Percentiles rank a stretch among this genome's conserved stretches.
Evolutionary conservation across 2,113 vertebrate genomes (phyloP).

Genomic region (Etia nguti): DNA sequence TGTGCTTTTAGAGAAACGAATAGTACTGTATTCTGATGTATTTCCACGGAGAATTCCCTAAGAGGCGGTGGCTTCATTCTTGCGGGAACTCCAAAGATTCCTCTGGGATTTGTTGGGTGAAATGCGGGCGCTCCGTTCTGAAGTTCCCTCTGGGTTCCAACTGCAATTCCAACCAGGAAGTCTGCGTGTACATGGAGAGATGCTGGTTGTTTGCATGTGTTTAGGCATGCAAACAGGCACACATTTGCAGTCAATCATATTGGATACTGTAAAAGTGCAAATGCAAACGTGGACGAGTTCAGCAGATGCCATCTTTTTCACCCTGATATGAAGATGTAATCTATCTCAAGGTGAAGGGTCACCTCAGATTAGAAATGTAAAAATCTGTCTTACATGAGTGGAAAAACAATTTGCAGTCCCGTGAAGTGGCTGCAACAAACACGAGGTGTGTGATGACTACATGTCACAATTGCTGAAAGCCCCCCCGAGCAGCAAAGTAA

Average conservation of each 20-base stretch:
- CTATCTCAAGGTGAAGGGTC: background rate
- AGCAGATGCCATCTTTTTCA: background rate
- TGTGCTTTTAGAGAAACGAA: background rate
- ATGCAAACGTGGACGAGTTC: background rate
- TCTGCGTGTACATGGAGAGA: slow-evolving; percentile 3
- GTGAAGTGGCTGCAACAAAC: slow-evolving; percentile 29
- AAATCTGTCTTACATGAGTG: background rate
- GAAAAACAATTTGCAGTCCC: background rate
- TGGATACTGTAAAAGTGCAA: background rate
- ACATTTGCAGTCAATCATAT: background rate
- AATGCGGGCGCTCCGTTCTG: slow-evolving; percentile 18
- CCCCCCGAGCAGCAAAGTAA: slow-evolving; percentile 33
- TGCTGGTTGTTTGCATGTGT: background rate
- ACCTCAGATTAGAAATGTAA: background rate
- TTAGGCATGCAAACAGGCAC: background rate
- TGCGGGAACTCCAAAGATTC: slow-evolving; percentile 48
- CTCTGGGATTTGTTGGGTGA: slow-evolving; percentile 33
- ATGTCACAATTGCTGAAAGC: background rate
- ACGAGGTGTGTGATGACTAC: slow-evolving; percentile 41
- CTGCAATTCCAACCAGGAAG: slow-evolving; percentile 22
- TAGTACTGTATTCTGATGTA: background rate
- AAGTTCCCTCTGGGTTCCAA: slow-evolving; percentile 35
- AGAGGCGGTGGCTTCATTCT: slow-evolving; percentile 15
- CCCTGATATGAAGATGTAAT: background rate
- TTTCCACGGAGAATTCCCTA: slow-evolving; percentile 21